Percentiles rank a stretch among this genome's conserved stretches.
These are phyloP conservation scores for Dromococcyx pavoninus DNA, from an alignment of 2,797 vertebrate species.

Conservation along the genomic window DNA sequence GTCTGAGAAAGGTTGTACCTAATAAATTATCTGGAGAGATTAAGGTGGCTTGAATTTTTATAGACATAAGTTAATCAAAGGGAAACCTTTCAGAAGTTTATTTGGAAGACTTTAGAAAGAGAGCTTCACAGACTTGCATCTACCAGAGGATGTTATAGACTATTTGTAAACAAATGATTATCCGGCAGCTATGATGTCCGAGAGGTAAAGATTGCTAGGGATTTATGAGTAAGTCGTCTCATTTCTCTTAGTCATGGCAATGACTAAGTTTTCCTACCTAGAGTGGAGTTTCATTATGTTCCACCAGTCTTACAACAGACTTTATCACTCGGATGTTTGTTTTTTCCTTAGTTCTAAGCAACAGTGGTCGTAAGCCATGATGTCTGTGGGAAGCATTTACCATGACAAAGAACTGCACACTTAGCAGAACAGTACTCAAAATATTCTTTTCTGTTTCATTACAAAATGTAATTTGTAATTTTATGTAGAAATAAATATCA, in stretches of 20 bases:
- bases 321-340: not conserved
- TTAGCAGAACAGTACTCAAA: not conserved
- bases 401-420: not conserved
- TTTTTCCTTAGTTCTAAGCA: not conserved
- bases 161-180: constrained; percentile 43
- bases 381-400: not conserved
- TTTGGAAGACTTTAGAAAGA: not conserved
- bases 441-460: not conserved
- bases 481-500: not conserved
- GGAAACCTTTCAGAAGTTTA: not conserved
- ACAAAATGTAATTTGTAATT: not conserved
- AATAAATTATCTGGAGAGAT: not conserved
- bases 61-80: not conserved
- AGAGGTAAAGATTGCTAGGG: not conserved
- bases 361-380: not conserved
- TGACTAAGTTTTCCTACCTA: not conserved
- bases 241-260: not conserved
- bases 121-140: not conserved
- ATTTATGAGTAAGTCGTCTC: not conserved
- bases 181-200: not conserved
- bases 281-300: not conserved
- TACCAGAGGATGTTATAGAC: not conserved
- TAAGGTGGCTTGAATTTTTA: constrained; percentile 10
- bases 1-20: not conserved
- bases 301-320: not conserved